Percentiles rank a stretch among this genome's conserved stretches.
Evolutionary conservation across 2,888 invertebrate genomes (phyloP).

Genomic region (Caenorhabditis sp.): DNA sequence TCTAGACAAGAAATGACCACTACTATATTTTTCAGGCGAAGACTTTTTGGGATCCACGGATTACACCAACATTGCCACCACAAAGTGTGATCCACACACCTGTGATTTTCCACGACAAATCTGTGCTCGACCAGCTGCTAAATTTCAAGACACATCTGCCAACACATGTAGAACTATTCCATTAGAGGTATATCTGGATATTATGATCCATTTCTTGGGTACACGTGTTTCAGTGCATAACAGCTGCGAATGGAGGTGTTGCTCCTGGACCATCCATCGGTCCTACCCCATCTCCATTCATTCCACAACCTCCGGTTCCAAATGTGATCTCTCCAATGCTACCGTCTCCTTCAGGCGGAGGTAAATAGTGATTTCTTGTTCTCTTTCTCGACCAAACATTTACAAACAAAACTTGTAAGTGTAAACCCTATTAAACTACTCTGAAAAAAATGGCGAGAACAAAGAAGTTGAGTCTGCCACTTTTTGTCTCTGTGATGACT

Average conservation of each 20-base stretch:
- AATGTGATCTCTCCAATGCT: constrained; percentile 53
- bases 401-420: constrained; percentile 42
- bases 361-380: constrained; percentile 32
- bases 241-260: constrained; percentile 81
- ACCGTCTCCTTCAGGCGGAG: constrained; percentile 27
- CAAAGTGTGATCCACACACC: constrained; percentile 75
- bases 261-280: constrained; percentile 68
- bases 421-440: constrained; percentile 48
- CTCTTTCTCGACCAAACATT: constrained; percentile 22
- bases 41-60: constrained; percentile 77
- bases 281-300: constrained; percentile 44
- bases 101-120: constrained; percentile 82
- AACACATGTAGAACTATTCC: constrained; percentile 79
- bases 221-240: constrained; percentile 76
- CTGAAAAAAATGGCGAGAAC: constrained; percentile 38
- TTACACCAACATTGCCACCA: constrained; percentile 77
- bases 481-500: constrained; percentile 9
- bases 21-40: constrained; percentile 75
- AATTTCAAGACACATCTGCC: constrained; percentile 75
- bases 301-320: constrained; percentile 48
- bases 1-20: too few species aligned
- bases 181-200: constrained; percentile 55
- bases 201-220: neutral
- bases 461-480: constrained; percentile 25
- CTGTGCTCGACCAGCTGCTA: constrained; percentile 76